Conservation (phyloP, 2,888 invertebrate genomes). For the Gastrophysa polygoni region DNA sequence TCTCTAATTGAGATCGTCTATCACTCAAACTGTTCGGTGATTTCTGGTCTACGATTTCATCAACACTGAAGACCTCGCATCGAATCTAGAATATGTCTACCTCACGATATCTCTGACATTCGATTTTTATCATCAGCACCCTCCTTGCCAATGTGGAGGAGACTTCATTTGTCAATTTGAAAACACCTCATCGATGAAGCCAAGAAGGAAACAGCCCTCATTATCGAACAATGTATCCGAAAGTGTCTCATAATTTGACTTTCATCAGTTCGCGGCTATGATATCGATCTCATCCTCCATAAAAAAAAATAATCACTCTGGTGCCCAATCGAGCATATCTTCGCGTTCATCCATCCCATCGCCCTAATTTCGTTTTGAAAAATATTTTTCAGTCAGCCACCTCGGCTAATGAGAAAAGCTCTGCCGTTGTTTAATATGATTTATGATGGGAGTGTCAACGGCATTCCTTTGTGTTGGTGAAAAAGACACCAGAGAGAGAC, state of each 20-base stretch:
- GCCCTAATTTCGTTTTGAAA: conserved; percentile 18
- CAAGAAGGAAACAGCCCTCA: too few species aligned
- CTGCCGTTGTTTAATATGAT: conserved; percentile 26
- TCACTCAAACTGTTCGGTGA: too few species aligned
- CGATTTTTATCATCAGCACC: too few species aligned
- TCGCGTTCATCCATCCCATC: conserved; percentile 9
- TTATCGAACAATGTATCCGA: background rate
- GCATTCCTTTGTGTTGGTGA: conserved; percentile 25
- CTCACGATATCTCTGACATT: too few species aligned
- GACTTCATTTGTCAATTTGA: too few species aligned
- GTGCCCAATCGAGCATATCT: background rate
- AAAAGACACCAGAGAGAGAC: conserved; percentile 13
- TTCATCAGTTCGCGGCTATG: background rate
- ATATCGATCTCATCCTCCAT: background rate
- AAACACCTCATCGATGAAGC: too few species aligned
- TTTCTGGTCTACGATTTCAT: too few species aligned
- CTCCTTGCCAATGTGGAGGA: too few species aligned
- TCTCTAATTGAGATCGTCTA: too few species aligned
- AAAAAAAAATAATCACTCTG: conserved; percentile 10
- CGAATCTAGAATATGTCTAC: too few species aligned
- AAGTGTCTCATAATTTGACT: background rate
- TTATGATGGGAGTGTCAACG: conserved; percentile 28
- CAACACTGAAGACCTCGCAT: too few species aligned
- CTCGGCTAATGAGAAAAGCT: conserved; percentile 24
- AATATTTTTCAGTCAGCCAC: conserved; percentile 25